A percentile compares a stretch with the other conserved stretches of the same genome.
These are phyloP conservation scores for Psettodes erumei DNA, from an alignment of 2,113 vertebrate genomes.

Conservation along the genomic window DNA sequence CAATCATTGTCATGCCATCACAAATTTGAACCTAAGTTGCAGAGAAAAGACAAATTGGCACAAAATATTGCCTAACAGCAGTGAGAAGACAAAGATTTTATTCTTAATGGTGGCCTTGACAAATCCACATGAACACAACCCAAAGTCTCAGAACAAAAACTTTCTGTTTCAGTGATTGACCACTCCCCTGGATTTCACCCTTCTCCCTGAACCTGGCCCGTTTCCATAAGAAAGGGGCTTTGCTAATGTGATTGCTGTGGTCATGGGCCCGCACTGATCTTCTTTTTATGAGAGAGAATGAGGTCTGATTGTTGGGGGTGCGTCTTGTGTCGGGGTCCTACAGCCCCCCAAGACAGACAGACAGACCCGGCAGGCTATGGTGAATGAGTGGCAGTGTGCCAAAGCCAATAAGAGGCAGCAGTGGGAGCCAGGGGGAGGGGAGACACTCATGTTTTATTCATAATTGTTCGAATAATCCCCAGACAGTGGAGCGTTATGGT, in stretches of 20 bases:
- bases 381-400: conserved; percentile 83
- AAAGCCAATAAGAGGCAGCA: conserved; percentile 85
- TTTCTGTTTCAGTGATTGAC: conserved; percentile 41
- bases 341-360: conserved; percentile 70
- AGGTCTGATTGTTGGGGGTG: conserved; percentile 80
- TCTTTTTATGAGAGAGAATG: conserved; percentile 78
- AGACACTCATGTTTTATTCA: conserved; percentile 87
- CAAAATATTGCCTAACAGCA: not conserved
- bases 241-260: conserved; percentile 77
- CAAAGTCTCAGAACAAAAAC: conserved; percentile 28
- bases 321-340: conserved; percentile 78
- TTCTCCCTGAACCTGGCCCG: conserved; percentile 49
- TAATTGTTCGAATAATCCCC: conserved; percentile 84
- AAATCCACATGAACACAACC: not conserved
- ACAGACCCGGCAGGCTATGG: conserved; percentile 50
- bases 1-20: not conserved
- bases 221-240: conserved; percentile 73
- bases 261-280: conserved; percentile 75
- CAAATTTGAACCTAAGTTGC: not conserved
- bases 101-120: not conserved
- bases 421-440: conserved; percentile 79
- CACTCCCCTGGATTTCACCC: conserved; percentile 32
- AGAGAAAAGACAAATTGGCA: not conserved
- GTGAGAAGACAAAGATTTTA: not conserved
- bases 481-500: conserved; percentile 75